Percentiles rank a stretch among this genome's conserved stretches.
phyloP scores from a whole-genome alignment of 1,140 invertebrate genomes.

The Drosophila subobscura region DNA sequence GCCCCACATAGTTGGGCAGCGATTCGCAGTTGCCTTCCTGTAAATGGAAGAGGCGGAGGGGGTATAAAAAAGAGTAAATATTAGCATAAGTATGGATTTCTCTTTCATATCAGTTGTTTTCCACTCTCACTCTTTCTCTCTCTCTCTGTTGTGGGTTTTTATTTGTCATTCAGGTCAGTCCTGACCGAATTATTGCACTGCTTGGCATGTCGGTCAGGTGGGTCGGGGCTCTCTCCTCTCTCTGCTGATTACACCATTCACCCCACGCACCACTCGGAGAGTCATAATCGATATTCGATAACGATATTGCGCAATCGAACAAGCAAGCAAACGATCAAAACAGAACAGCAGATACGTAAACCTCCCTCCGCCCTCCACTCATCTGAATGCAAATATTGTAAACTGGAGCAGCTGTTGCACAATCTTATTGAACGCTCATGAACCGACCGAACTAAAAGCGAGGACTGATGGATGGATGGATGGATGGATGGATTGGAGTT shows the following conservation, averaged over 20 bases:
- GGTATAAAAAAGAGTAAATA: neutral
- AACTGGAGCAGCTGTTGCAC: slow-evolving; percentile 6
- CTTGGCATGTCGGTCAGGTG: slow-evolving; percentile 48
- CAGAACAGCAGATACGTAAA: neutral
- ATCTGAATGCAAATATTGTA: neutral
- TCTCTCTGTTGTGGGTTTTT: slow-evolving; percentile 2
- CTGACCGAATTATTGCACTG: slow-evolving; percentile 37
- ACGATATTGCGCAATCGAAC: slow-evolving; percentile 31
- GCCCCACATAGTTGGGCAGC: slow-evolving; percentile 86
- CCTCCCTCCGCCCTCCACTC: neutral
- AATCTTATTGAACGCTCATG: neutral
- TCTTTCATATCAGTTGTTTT: slow-evolving; percentile 7
- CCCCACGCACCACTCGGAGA: neutral
- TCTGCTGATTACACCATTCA: slow-evolving; percentile 22
- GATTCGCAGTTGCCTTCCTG: slow-evolving; percentile 93
- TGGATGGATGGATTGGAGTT: neutral
- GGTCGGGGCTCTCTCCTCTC: neutral
- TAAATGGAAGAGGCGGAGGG: slow-evolving; percentile 42
- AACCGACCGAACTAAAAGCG: neutral
- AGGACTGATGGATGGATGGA: neutral
- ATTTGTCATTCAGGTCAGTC: slow-evolving; percentile 44
- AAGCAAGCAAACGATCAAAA: neutral
- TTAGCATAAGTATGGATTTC: slow-evolving; percentile 1
- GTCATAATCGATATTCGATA: slow-evolving; percentile 14
- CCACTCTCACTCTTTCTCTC: slow-evolving; percentile 5